Conservation (phyloP, 1,140 invertebrate genomes). For the Cyrtorhinus lividipennis region DNA sequence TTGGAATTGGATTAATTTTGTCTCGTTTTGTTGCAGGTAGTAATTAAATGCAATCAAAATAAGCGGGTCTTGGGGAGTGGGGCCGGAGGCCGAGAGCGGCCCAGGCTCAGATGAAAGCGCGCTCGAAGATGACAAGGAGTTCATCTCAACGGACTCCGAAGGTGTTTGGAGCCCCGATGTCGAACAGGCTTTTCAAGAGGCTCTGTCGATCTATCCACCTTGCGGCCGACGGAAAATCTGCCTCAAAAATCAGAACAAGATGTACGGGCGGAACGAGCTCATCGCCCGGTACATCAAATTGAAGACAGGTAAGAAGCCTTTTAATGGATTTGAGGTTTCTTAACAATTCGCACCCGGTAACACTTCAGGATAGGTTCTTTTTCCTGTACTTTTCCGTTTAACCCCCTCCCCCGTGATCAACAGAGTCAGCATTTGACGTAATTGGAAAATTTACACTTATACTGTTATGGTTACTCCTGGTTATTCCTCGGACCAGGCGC, state of each 20-base stretch:
- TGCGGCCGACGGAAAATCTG: slow-evolving; percentile 99
- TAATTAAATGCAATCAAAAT: neutral
- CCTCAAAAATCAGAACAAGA: slow-evolving; percentile 98
- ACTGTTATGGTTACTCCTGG: too few relatives aligned
- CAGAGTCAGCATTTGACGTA: too few relatives aligned
- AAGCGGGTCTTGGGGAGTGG: slow-evolving; percentile 5
- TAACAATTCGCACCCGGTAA: too few relatives aligned
- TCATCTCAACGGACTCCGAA: slow-evolving; percentile 89
- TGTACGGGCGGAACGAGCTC: slow-evolving; percentile 74
- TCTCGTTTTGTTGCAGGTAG: neutral
- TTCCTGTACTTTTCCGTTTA: too few relatives aligned
- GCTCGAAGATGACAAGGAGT: slow-evolving; percentile 70
- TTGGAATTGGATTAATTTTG: neutral
- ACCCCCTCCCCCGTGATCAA: too few relatives aligned
- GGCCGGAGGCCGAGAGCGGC: slow-evolving; percentile 22
- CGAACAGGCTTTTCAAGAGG: slow-evolving; percentile 99
- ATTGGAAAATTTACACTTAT: too few relatives aligned
- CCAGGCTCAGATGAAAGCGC: slow-evolving; percentile 58
- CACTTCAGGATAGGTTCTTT: too few relatives aligned
- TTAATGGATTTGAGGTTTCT: too few relatives aligned
- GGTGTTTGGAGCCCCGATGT: slow-evolving; percentile 99
- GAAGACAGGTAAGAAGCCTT: slow-evolving; percentile 87
- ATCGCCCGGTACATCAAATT: slow-evolving; percentile 99
- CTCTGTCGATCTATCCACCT: slow-evolving; percentile 96
- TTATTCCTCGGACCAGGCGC: too few relatives aligned